Evolutionary conservation across 2,888 invertebrate genomes (phyloP), one percentile per base, ranked within the genome.

Genomic region (Hoplodrina ambigua): DNA sequence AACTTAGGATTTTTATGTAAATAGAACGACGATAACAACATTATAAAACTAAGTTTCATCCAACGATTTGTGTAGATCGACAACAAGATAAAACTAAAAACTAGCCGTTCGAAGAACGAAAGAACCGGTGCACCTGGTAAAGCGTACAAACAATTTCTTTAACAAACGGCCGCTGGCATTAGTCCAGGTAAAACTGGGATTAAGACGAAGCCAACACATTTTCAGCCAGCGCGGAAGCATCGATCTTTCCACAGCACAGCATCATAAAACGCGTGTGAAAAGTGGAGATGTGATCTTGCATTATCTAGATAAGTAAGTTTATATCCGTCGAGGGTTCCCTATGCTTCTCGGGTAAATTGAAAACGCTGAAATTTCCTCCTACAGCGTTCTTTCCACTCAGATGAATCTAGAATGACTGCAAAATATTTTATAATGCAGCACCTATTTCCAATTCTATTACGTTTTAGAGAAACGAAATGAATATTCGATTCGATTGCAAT

Each of bases 261-360:
- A 79, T 81, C 80, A 82, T 76, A 76, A 81, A 81, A 81, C 64
- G 74, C 69, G 75, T 82, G 78, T 79, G 80, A 77, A 80, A 85
- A 79, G 60, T 81, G 66, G 37, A 80, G 83, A 85, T 82, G 77
- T 81, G 81, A 87, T 81, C 81, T 82, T 73, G 82, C 80, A 83
- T 82, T 78, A 73, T 80, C 72, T 72, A 81, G 82, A 81, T 86
- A 85, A 85, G 78, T 84, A 70, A 78, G 79, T 86, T 84, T 87
- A 85, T 85, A 83, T 85, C 84, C 84, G 82, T 66, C 72, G 75
- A 78, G 82, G 83, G 77, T 81, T 80, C 74, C 83, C 81, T 78
- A 81, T 81, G 84, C 80, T 81, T 70, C 77, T 69, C 57, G 67
- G 69, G 79, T 80, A 86, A 85, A 88, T 87, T 86, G 88, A 86